Evolutionary conservation across 1,140 invertebrate species (phyloP), one percentile per base, ranked within the genome.

Genomic region (Triops longicaudatus): DNA sequence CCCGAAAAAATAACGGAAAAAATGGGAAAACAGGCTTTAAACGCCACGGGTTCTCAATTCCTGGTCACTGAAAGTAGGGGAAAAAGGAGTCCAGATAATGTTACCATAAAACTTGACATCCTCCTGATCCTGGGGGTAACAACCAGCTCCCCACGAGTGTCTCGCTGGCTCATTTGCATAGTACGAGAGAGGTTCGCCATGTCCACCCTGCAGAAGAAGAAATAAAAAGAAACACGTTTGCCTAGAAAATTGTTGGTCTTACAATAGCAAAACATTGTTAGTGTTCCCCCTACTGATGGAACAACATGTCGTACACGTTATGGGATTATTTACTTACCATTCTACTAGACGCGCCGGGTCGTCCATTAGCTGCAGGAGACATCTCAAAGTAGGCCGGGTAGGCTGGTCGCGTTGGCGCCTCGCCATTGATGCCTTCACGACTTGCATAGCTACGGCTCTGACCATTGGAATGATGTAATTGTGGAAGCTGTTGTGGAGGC

Each of bases 391-490:
- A 63, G 50, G 50, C 50, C 50, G 50, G 50, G 22, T 63, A 63
- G 50, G 50, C 50, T 63, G 50, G 50, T 63, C 50, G 50, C 10
- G 50, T 22, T 63, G 50, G 50, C 50, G 50, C 50, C 50, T 63
- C 50, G 50, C 50, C 50, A 63, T 63, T 63, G 50, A 63, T 14
- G 22, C 50, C 50, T 63, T 63, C 50, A 22, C 22, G 9, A n/a
- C 17, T 63, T 63, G 50, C 50, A 63, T 63, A 63, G 50, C 4
- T 22, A 63, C 50, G 50, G 50, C 50, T 63, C 14, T 72, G 27
- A 85, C 83, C 78, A 63, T 63, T 63, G 17, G 50, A 63, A 63
- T 63, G 50, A 63, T 77, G 76, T 37, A 77, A 27, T 43, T 77
- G 76, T 11, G 72, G 73, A n/a, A 77, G 50, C n/a, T 77, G 76